Conservation (phyloP, 2,797 vertebrate genomes). For the Cirrhinus mrigala region DNA sequence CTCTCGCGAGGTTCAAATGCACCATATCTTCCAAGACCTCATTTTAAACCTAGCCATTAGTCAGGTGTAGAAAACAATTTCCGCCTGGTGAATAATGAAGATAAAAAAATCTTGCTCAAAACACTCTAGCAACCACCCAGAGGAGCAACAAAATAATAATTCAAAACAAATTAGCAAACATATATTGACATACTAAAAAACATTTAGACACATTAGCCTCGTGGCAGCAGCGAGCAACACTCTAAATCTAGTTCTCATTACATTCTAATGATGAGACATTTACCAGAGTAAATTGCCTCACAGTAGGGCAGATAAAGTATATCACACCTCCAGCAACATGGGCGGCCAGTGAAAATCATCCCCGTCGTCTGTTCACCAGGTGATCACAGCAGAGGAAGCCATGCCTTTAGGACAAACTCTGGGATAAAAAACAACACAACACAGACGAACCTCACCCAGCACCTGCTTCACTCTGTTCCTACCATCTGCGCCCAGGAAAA, state of each 20-base stretch:
- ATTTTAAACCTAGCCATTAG: neutral
- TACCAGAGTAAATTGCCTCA: neutral
- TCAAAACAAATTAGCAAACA: neutral
- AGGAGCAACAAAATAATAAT: neutral
- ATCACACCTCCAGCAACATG: conserved; percentile 10
- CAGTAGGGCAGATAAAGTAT: neutral
- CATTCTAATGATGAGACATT: conserved; percentile 6
- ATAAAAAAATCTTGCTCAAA: neutral
- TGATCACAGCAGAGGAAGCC: conserved; percentile 49
- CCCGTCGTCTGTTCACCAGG: conserved; percentile 35
- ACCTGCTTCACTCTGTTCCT: conserved; percentile 68
- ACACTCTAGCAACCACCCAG: neutral
- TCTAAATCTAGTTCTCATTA: conserved; percentile 4
- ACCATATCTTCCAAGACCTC: neutral
- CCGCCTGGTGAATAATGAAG: neutral
- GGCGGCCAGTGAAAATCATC: conserved; percentile 4
- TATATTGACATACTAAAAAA: neutral
- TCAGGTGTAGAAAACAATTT: neutral
- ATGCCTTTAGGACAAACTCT: conserved; percentile 56
- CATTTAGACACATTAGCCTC: neutral
- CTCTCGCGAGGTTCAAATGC: neutral
- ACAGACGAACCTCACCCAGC: conserved; percentile 61
- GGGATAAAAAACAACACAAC: conserved; percentile 57
- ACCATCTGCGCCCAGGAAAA: conserved; percentile 73
- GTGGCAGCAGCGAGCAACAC: neutral